Percentiles rank a stretch among this genome's conserved stretches.
Conservation (phyloP, 1,140 invertebrate genomes). For the Drosophila murphyi region DNA sequence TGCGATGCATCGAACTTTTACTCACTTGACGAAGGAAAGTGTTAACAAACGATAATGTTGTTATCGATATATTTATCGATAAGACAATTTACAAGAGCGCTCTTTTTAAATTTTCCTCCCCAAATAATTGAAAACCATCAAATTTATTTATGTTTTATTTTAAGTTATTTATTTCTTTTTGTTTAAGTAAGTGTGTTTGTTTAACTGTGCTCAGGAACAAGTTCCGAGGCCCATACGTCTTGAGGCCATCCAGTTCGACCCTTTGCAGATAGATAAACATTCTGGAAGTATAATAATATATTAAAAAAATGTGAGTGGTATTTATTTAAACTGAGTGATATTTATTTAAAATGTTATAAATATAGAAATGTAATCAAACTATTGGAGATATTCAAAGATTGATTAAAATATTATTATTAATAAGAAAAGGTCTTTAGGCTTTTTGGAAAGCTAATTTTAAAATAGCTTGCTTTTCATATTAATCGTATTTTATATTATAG, state of each 20-base stretch:
- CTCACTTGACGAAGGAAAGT: conserved; percentile 9
- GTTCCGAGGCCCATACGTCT: conserved; percentile 95
- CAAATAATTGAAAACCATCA: not conserved
- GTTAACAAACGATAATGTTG: not conserved
- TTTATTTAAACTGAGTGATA: not conserved
- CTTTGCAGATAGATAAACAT: conserved; percentile 85
- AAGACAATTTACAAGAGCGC: not conserved
- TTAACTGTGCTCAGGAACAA: conserved; percentile 87
- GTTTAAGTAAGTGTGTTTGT: not conserved
- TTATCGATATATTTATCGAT: not conserved
- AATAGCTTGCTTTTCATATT: too few relatives aligned
- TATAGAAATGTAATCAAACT: too few relatives aligned
- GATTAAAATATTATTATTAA: too few relatives aligned
- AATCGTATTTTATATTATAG: too few relatives aligned
- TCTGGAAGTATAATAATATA: conserved; percentile 64
- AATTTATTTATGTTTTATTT: not conserved
- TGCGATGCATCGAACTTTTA: not conserved
- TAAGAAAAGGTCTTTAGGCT: too few relatives aligned
- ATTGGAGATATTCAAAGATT: too few relatives aligned
- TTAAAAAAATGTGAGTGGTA: conserved; percentile 6
- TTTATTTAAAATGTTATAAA: too few relatives aligned
- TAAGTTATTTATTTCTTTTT: not conserved
- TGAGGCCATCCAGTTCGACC: conserved; percentile 97
- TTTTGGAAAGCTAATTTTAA: too few relatives aligned
- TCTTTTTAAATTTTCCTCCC: not conserved